phyloP scores from a whole-genome alignment of 2,888 invertebrate genomes.

The Caenorhabditis macrosperma region DNA sequence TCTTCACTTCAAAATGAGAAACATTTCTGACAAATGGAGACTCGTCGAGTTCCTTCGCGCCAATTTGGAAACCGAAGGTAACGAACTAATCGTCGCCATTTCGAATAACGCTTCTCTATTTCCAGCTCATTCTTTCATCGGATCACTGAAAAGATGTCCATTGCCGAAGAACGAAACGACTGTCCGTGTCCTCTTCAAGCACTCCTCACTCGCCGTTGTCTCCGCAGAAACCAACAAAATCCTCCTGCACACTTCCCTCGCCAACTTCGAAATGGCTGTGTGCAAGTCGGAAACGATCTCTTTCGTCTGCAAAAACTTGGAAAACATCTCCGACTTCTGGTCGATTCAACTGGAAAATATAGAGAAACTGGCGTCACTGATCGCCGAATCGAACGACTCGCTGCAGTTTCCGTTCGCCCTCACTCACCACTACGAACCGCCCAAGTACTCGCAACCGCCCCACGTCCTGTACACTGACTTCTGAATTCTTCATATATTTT shows the following conservation, averaged over 20 bases:
- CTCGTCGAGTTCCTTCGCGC: conserved; percentile 15
- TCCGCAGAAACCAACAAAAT: neutral
- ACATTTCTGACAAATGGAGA: conserved; percentile 22
- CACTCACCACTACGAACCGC: neutral
- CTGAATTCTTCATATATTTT: neutral
- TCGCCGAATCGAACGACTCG: neutral
- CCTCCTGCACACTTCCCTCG: neutral
- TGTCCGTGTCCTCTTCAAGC: conserved; percentile 9
- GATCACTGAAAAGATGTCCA: neutral
- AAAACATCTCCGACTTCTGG: neutral
- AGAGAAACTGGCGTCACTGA: neutral
- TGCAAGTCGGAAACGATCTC: neutral
- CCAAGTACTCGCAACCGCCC: neutral
- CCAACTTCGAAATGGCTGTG: neutral
- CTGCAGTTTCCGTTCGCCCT: neutral
- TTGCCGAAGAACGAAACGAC: neutral
- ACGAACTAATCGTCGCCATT: neutral
- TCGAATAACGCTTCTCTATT: neutral
- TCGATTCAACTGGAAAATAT: neutral
- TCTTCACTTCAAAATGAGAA: conserved; percentile 21
- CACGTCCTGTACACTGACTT: neutral
- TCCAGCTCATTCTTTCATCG: neutral
- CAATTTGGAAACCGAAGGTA: conserved; percentile 8
- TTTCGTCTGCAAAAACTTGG: neutral
- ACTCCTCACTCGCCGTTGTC: conserved; percentile 2